phyloP scores from a whole-genome alignment of 2,113 vertebrate genomes.

The Holacanthus passer region DNA sequence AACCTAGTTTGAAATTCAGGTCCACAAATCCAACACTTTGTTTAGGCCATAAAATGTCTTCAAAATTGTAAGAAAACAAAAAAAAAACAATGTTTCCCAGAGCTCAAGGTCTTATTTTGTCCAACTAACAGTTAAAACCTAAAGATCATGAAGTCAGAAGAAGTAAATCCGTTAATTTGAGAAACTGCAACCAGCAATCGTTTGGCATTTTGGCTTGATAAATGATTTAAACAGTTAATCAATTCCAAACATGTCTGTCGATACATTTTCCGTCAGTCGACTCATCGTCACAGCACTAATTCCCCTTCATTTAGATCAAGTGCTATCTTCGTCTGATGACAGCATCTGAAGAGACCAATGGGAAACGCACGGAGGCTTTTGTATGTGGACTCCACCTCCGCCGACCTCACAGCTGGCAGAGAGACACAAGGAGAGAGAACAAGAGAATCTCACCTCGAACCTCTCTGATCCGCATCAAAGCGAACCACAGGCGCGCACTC shows the following conservation, averaged over 20 bases:
- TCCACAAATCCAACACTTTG: background rate
- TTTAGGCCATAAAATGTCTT: background rate
- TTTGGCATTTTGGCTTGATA: background rate
- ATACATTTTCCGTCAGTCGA: background rate
- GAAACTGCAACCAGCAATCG: no score
- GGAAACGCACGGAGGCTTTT: constrained; percentile 32
- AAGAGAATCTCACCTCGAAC: constrained; percentile 49
- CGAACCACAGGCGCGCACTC: constrained; percentile 19
- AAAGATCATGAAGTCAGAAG: background rate
- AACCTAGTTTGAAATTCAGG: background rate
- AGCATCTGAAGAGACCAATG: constrained; percentile 38
- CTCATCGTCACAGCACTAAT: background rate
- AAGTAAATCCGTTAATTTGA: no score
- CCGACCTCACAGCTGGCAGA: constrained; percentile 51
- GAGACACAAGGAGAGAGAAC: constrained; percentile 38
- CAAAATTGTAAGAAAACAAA: background rate
- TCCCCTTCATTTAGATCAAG: constrained; percentile 31
- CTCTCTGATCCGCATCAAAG: constrained; percentile 69
- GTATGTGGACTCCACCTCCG: constrained; percentile 16
- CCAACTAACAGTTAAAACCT: background rate
- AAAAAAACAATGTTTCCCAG: background rate
- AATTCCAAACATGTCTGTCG: background rate
- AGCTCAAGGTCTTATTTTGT: background rate
- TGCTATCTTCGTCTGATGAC: constrained; percentile 34
- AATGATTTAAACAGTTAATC: background rate